phyloP scores from a whole-genome alignment of 2,113 vertebrate genomes.

The Centropus unirufus region DNA sequence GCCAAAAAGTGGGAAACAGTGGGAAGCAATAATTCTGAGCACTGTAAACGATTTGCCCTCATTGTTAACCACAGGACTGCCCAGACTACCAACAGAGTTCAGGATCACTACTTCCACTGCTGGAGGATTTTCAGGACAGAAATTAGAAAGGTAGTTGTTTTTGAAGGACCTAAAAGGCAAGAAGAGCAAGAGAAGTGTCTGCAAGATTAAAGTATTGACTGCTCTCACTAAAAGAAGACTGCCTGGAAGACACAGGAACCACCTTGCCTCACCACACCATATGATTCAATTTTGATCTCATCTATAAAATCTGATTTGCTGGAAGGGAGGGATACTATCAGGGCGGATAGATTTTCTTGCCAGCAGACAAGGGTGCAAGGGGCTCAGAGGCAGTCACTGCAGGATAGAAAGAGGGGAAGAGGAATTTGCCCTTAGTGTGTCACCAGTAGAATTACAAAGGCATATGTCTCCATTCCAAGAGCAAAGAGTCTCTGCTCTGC shows the following conservation, averaged over 20 bases:
- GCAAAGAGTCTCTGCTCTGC: not conserved
- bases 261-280: not conserved
- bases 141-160: not conserved
- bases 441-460: not conserved
- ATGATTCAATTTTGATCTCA: not conserved
- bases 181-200: not conserved
- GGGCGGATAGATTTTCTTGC: not conserved
- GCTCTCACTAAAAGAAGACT: not conserved
- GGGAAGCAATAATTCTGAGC: not conserved
- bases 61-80: not conserved
- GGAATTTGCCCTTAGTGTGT: not conserved
- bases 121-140: not conserved
- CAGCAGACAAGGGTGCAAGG: not conserved
- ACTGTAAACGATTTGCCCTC: not conserved
- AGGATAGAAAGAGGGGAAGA: not conserved
- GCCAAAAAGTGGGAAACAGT: not conserved
- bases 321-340: not conserved
- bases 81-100: not conserved
- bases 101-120: not conserved
- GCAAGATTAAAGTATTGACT: not conserved
- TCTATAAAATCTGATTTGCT: not conserved
- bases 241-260: not conserved
- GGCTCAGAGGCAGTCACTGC: not conserved
- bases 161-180: not conserved
- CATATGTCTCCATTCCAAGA: not conserved